Percentiles rank a stretch among this genome's conserved stretches.
These are phyloP conservation scores for Lasioglossum calceatum DNA, from an alignment of 2,888 invertebrate species.

Conservation along the genomic window DNA sequence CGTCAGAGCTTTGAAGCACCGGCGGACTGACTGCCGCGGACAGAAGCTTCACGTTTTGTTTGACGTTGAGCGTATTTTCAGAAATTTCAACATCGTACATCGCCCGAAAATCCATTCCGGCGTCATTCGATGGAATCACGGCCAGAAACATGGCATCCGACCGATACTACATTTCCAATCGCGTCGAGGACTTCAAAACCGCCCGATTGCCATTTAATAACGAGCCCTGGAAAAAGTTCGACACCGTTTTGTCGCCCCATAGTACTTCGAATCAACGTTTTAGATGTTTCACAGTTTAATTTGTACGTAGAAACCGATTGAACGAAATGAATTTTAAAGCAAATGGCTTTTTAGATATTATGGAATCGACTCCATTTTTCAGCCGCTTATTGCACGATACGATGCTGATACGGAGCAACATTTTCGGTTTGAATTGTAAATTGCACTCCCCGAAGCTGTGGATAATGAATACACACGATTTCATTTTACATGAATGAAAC, in stretches of 20 bases:
- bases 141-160: conserved; percentile 59
- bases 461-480: neutral
- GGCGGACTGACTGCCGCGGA: conserved; percentile 71
- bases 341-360: neutral
- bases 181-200: conserved; percentile 39
- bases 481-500: neutral
- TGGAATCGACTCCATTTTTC: neutral
- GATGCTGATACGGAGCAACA: neutral
- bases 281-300: neutral
- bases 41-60: conserved; percentile 70
- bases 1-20: conserved; percentile 74
- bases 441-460: neutral
- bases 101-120: conserved; percentile 71
- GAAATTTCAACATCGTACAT: conserved; percentile 72
- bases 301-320: neutral
- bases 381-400: neutral
- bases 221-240: conserved; percentile 33
- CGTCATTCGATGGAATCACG: conserved; percentile 59
- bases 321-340: neutral
- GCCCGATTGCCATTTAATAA: conserved; percentile 43
- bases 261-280: neutral
- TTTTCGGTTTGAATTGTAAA: neutral
- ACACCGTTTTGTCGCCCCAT: neutral
- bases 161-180: conserved; percentile 41
- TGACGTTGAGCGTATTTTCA: conserved; percentile 72